Percentiles rank a stretch among this genome's conserved stretches.
Conservation (phyloP, 2,888 invertebrate species). For the Acleris emargana region DNA sequence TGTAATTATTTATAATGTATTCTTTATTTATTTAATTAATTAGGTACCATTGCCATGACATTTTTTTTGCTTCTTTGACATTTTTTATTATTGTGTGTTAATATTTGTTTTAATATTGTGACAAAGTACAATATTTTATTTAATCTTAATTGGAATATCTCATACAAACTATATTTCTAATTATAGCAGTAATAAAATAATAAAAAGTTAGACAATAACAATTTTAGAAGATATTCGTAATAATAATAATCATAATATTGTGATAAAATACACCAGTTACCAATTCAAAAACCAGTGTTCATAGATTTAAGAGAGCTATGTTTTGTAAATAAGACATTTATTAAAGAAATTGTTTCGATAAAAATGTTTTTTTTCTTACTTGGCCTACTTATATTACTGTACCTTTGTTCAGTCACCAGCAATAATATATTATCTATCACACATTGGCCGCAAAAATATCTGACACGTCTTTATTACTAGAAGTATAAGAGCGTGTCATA, state of each 20-base stretch:
- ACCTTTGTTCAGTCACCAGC: too few species aligned
- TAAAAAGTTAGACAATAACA: too few species aligned
- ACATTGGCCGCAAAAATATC: too few species aligned
- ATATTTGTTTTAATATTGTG: background rate
- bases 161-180: too few species aligned
- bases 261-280: constrained; percentile 21
- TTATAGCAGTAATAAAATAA: too few species aligned
- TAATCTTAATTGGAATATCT: too few species aligned
- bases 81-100: background rate
- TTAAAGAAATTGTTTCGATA: constrained; percentile 31
- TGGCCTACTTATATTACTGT: too few species aligned
- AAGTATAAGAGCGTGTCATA: too few species aligned
- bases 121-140: background rate
- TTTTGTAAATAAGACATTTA: constrained; percentile 13
- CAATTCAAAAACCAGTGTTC: constrained; percentile 27
- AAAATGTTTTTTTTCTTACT: constrained; percentile 2
- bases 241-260: background rate
- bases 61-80: background rate
- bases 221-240: too few species aligned
- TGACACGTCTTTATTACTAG: too few species aligned
- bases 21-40: constrained; percentile 1
- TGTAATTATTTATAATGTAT: background rate
- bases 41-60: constrained; percentile 12
- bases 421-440: too few species aligned
- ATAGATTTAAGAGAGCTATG: constrained; percentile 4